Conservation (phyloP, 2,888 invertebrate genomes). For the Tetramorium bicarinatum region DNA sequence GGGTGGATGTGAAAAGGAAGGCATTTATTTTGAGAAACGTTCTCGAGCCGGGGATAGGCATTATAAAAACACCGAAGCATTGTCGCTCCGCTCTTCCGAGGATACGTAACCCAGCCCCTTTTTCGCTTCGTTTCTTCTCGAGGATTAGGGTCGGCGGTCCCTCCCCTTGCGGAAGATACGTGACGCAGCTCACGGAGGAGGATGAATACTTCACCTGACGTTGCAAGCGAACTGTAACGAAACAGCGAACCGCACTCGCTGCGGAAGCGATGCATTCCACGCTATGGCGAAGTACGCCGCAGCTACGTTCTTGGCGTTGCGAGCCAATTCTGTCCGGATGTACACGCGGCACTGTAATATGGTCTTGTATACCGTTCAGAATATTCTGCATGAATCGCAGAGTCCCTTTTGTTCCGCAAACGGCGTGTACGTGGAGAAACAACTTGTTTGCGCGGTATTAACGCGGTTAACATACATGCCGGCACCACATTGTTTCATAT, state of each 20-base stretch:
- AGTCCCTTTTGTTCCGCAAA: slow-evolving; percentile 52
- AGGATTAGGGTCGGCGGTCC: slow-evolving; percentile 34
- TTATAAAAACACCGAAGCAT: slow-evolving; percentile 43
- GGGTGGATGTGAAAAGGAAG: slow-evolving; percentile 42
- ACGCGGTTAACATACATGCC: slow-evolving; percentile 49
- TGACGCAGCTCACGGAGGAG: slow-evolving; percentile 46
- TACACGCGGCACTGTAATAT: slow-evolving; percentile 39
- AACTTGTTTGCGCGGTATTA: slow-evolving; percentile 51
- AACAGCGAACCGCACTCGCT: slow-evolving; percentile 76
- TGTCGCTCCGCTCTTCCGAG: slow-evolving; percentile 41
- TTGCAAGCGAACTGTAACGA: slow-evolving; percentile 69
- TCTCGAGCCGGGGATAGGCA: slow-evolving; percentile 18
- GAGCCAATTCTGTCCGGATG: slow-evolving; percentile 58
- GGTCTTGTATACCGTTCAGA: slow-evolving; percentile 48
- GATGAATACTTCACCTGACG: slow-evolving; percentile 70
- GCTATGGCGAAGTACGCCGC: slow-evolving; percentile 32
- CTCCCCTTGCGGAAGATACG: slow-evolving; percentile 15
- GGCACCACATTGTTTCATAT: slow-evolving; percentile 49
- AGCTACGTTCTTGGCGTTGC: slow-evolving; percentile 53
- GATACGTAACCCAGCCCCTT: slow-evolving; percentile 41
- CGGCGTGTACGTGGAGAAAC: slow-evolving; percentile 40
- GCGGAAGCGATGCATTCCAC: slow-evolving; percentile 69
- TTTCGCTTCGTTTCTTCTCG: slow-evolving; percentile 44
- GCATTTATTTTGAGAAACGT: slow-evolving; percentile 51
- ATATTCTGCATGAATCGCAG: slow-evolving; percentile 55